Evolutionary conservation across 53 echinoderm and acorn worm genomes (phyloP).

Genomic region (Henricia sp.): DNA sequence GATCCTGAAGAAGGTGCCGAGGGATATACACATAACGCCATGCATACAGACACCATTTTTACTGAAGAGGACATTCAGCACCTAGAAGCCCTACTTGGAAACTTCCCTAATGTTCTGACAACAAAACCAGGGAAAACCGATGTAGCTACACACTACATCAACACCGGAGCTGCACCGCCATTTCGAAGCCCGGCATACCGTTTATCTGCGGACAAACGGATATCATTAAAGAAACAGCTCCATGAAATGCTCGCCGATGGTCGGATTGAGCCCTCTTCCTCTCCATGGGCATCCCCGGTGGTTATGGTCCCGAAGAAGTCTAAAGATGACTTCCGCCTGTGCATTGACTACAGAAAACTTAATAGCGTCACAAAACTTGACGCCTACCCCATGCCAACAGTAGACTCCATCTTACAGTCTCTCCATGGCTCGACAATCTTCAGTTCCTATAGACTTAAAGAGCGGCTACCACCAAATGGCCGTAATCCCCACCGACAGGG

Average conservation of each 20-base stretch:
- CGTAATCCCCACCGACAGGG: neutral
- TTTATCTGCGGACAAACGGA: too few relatives aligned
- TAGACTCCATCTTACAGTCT: neutral
- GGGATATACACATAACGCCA: neutral
- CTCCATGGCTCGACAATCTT: neutral
- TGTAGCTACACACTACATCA: too few relatives aligned
- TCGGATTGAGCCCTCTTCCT: too few relatives aligned
- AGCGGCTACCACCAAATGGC: conserved; percentile 9
- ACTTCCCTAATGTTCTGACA: neutral
- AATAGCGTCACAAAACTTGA: conserved; percentile 1
- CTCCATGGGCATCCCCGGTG: too few relatives aligned
- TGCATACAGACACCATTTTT: neutral
- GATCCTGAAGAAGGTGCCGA: neutral
- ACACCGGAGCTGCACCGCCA: too few relatives aligned
- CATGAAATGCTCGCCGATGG: neutral
- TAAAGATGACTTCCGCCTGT: neutral
- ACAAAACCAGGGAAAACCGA: neutral
- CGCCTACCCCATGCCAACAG: neutral
- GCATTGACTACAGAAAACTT: conserved; percentile 4
- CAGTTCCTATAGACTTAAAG: conserved; percentile 3
- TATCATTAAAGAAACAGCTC: too few relatives aligned
- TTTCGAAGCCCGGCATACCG: too few relatives aligned
- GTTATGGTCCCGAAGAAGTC: neutral
- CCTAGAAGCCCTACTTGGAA: neutral
- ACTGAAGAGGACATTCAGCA: neutral